Evolutionary conservation across 2,888 invertebrate genomes (phyloP).

Genomic region (Koerneria pararmatus): DNA sequence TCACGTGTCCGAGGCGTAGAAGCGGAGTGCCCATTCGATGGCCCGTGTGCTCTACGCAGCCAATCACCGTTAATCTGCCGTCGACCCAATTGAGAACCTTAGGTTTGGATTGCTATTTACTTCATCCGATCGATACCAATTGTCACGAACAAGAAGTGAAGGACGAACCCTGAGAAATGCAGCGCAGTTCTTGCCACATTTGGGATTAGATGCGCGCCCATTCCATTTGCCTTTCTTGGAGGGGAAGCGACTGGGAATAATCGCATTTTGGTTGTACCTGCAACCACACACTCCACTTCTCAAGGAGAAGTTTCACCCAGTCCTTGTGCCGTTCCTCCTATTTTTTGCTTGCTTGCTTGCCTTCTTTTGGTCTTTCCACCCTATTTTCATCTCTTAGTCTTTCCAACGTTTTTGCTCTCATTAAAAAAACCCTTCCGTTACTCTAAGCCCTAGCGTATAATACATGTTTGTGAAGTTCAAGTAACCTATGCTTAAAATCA

Average conservation of each 20-base stretch:
- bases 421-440: too few species aligned
- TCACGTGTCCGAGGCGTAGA: constrained; percentile 22
- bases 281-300: too few species aligned
- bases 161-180: constrained; percentile 29
- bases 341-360: too few species aligned
- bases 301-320: too few species aligned
- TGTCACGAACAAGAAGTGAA: not conserved
- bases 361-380: too few species aligned
- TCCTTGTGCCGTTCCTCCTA: too few species aligned
- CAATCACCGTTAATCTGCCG: constrained; percentile 31
- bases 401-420: too few species aligned
- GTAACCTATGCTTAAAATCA: too few species aligned
- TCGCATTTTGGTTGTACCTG: constrained; percentile 18
- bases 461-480: too few species aligned
- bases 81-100: constrained; percentile 31
- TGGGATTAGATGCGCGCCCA: constrained; percentile 1
- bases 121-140: not conserved
- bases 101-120: not conserved
- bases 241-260: not conserved
- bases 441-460: too few species aligned
- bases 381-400: too few species aligned
- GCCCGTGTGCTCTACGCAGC: constrained; percentile 42
- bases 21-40: constrained; percentile 42
- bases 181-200: constrained; percentile 30
- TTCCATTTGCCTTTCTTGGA: not conserved